Evolutionary conservation across 30 jellyfish, hydroid and myxozoan genomes (phyloP).

Genomic region (Pelagia noctiluca): DNA sequence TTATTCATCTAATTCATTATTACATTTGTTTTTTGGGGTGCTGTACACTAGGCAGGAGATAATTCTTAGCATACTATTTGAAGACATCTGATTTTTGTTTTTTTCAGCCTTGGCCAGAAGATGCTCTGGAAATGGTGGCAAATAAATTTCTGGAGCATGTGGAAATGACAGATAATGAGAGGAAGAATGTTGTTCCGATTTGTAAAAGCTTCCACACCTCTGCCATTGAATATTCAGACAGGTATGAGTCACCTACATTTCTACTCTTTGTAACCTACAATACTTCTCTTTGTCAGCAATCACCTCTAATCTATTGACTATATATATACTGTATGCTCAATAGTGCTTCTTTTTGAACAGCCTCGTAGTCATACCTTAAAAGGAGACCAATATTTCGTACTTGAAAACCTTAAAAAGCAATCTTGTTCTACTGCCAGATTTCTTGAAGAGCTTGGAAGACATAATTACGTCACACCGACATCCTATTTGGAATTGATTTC

Average conservation of each 20-base stretch:
- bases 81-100: too few species aligned
- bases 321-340: too few species aligned
- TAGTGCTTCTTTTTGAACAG: too few species aligned
- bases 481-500: constrained; percentile 94
- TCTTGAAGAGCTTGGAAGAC: constrained; percentile 93
- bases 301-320: too few species aligned
- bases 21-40: too few species aligned
- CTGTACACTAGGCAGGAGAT: too few species aligned
- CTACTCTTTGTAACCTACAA: neutral
- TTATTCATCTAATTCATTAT: too few species aligned
- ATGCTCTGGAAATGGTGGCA: constrained; percentile 98
- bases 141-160: constrained; percentile 88
- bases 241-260: constrained; percentile 18
- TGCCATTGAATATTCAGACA: constrained; percentile 79
- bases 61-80: too few species aligned
- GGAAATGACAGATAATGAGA: constrained; percentile 84
- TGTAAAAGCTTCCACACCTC: constrained; percentile 90
- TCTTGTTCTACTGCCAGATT: constrained; percentile 49
- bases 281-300: neutral
- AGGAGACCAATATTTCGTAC: too few species aligned
- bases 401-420: too few species aligned
- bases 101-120: constrained; percentile 98
- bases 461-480: constrained; percentile 97
- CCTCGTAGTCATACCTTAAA: too few species aligned
- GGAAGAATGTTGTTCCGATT: constrained; percentile 84